phyloP scores from a whole-genome alignment of 2,113 vertebrate species.

The Oplegnathus fasciatus region DNA sequence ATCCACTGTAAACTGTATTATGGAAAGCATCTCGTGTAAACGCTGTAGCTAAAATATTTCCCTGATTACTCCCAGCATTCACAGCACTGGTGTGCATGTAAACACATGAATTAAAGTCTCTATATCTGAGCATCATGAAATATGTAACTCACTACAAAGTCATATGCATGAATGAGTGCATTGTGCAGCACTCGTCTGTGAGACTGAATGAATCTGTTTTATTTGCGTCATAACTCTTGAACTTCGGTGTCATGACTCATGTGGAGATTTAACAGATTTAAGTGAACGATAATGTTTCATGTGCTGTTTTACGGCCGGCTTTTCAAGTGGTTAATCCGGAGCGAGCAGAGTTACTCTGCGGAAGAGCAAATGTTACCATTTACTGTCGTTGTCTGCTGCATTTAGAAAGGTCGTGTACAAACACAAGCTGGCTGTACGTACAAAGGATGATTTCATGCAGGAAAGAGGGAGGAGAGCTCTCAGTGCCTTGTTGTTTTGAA shows the following conservation, averaged over 20 bases:
- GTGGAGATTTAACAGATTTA: constrained; percentile 15
- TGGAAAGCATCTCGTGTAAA: neutral
- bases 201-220: constrained; percentile 9
- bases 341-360: neutral
- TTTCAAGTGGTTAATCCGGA: constrained; percentile 8
- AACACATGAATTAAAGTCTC: neutral
- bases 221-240: constrained; percentile 31
- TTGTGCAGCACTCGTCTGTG: neutral
- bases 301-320: constrained; percentile 23
- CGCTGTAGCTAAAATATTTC: neutral
- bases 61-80: neutral
- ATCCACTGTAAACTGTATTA: neutral
- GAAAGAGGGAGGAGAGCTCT: neutral
- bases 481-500: neutral
- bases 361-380: neutral
- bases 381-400: neutral
- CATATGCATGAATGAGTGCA: constrained; percentile 9
- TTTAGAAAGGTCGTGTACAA: neutral
- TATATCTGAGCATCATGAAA: neutral
- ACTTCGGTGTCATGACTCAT: constrained; percentile 32
- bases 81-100: neutral
- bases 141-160: neutral
- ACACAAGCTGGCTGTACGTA: neutral
- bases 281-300: constrained; percentile 33
- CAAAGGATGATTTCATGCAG: neutral